Percentiles rank a stretch among this genome's conserved stretches.
These are phyloP conservation scores for Tupaia chinensis DNA, from an alignment of 2,113 vertebrate genomes.

Conservation along the genomic window DNA sequence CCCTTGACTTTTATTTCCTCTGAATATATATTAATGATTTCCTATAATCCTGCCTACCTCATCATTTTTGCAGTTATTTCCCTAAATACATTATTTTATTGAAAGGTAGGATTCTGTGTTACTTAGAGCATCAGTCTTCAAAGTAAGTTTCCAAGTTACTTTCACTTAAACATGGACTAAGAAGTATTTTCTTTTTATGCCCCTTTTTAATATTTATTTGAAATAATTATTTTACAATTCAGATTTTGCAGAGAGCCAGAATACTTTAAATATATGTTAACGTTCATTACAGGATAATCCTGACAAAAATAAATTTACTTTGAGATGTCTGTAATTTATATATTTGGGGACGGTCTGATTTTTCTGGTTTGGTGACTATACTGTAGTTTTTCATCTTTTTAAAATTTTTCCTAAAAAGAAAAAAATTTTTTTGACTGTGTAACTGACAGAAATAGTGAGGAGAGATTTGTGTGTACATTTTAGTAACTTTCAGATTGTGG, in stretches of 20 bases:
- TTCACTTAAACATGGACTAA: neutral
- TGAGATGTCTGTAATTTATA: neutral
- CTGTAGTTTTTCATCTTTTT: neutral
- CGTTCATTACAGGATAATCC: slow-evolving; percentile 46
- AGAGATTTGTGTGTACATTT: neutral
- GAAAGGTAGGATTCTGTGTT: slow-evolving; percentile 28
- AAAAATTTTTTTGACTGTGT: slow-evolving; percentile 28
- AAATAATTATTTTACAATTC: neutral
- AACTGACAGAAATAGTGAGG: neutral
- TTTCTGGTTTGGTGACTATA: slow-evolving; percentile 11
- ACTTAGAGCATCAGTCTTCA: slow-evolving; percentile 20
- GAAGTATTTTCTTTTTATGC: neutral
- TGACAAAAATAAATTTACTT: slow-evolving; percentile 40
- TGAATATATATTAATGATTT: slow-evolving; percentile 1
- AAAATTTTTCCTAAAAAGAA: slow-evolving; percentile 12
- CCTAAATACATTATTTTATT: slow-evolving; percentile 22
- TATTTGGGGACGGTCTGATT: slow-evolving; percentile 33
- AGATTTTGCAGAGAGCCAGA: neutral
- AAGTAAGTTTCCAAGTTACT: neutral
- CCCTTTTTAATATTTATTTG: neutral
- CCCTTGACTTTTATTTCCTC: neutral
- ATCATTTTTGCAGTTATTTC: neutral
- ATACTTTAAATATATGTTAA: slow-evolving; percentile 22
- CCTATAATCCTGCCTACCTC: neutral
- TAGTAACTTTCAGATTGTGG: neutral